Evolutionary conservation across 1,140 invertebrate genomes (phyloP).

Genomic region (Coenobita brevimanus): DNA sequence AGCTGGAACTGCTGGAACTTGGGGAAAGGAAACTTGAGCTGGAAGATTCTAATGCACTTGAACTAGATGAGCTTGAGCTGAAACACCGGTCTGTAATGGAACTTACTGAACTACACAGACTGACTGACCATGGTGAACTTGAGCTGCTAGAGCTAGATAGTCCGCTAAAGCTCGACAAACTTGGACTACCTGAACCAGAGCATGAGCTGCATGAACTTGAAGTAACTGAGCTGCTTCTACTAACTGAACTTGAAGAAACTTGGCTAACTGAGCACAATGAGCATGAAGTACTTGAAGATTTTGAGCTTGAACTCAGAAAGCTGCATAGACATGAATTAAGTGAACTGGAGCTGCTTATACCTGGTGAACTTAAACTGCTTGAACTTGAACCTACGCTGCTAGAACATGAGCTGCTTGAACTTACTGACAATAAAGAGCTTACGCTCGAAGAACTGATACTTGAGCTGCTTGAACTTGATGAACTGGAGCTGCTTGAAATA

Average conservation of each 20-base stretch:
- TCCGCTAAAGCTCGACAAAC: not conserved
- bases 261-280: not conserved
- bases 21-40: not conserved
- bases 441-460: not conserved
- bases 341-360: not conserved
- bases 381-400: too few species aligned
- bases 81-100: not conserved
- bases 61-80: not conserved
- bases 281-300: not conserved
- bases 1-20: not conserved
- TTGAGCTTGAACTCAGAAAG: not conserved
- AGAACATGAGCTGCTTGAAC: not conserved
- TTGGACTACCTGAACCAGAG: not conserved
- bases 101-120: not conserved
- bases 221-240: not conserved
- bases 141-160: not conserved
- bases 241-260: not conserved
- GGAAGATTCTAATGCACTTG: too few species aligned
- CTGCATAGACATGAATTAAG: not conserved
- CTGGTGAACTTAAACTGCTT: not conserved
- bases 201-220: not conserved
- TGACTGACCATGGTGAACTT: too few species aligned
- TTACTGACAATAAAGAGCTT: too few species aligned
- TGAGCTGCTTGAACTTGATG: constrained; percentile 1
- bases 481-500: not conserved